These are phyloP conservation scores for Alligator mississippiensis DNA, from an alignment of 2,113 vertebrate species.

Conservation along the genomic window DNA sequence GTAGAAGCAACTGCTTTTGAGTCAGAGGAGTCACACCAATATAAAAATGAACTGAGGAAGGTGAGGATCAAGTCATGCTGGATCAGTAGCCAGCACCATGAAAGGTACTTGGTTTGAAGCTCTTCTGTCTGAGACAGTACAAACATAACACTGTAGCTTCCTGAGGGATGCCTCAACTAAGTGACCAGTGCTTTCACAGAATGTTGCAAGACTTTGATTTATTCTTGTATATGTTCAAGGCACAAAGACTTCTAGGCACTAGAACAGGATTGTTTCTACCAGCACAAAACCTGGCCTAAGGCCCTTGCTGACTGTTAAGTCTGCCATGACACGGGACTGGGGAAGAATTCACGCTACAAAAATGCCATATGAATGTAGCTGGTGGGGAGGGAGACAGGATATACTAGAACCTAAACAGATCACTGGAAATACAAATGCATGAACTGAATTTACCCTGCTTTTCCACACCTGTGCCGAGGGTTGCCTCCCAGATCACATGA, in stretches of 20 bases:
- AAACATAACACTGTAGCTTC: background rate
- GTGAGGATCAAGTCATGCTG: background rate
- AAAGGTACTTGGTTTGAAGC: background rate
- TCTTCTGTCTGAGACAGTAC: background rate
- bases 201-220: too few species aligned
- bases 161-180: background rate
- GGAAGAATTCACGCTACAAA: too few species aligned
- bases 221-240: too few species aligned
- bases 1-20: background rate
- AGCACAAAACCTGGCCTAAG: too few species aligned
- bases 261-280: too few species aligned
- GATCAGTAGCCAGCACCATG: background rate
- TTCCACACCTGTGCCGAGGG: background rate
- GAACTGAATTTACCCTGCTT: background rate
- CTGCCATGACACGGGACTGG: too few species aligned
- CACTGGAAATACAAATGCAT: too few species aligned
- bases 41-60: background rate
- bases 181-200: background rate
- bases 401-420: too few species aligned
- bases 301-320: too few species aligned
- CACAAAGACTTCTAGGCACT: too few species aligned
- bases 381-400: too few species aligned
- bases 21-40: background rate
- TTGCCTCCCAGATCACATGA: background rate
- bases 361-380: too few species aligned